These are phyloP conservation scores for Valencia hispanica DNA, from an alignment of 2,797 vertebrate species.

Conservation along the genomic window DNA sequence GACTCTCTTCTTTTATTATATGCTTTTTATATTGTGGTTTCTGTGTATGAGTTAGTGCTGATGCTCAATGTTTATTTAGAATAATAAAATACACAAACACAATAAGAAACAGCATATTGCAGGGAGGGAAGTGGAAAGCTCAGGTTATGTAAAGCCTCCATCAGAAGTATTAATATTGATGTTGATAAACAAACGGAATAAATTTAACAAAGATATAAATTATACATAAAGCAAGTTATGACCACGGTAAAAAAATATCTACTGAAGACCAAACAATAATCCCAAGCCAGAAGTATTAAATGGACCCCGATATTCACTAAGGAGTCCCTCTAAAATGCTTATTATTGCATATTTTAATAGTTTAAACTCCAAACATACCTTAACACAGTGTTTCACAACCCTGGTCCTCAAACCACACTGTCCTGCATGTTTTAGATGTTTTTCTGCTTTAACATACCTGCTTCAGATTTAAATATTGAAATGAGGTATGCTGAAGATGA, in stretches of 20 bases:
- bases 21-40: neutral
- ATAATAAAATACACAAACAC: neutral
- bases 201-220: neutral
- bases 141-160: neutral
- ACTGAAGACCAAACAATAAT: neutral
- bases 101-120: neutral
- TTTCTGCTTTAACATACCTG: too few species aligned
- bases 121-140: neutral
- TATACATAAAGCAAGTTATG: neutral
- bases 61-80: neutral
- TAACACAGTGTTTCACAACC: too few species aligned
- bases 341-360: too few species aligned
- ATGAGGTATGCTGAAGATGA: too few species aligned
- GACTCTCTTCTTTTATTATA: neutral
- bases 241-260: neutral
- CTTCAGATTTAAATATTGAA: too few species aligned
- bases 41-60: neutral
- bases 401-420: too few species aligned
- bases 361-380: too few species aligned
- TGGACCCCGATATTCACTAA: too few species aligned
- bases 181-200: too few species aligned
- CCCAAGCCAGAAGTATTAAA: neutral
- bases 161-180: too few species aligned
- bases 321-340: too few species aligned
- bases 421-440: too few species aligned